These are phyloP conservation scores for Mionectes macconnelli DNA, from an alignment of 2,113 vertebrate species.

Conservation along the genomic window DNA sequence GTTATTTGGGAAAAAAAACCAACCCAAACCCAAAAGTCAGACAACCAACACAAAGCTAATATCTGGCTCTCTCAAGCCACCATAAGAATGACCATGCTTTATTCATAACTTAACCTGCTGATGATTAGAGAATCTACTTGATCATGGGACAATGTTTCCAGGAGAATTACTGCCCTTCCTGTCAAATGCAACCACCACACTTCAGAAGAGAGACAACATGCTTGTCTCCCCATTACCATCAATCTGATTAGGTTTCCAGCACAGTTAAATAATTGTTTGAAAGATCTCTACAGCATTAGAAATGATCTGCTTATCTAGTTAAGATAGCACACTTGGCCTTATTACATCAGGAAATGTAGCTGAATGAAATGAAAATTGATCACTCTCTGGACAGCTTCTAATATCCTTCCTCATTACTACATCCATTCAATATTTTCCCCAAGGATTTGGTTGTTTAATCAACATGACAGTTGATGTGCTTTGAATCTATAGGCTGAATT, in stretches of 20 bases:
- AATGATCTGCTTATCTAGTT: neutral
- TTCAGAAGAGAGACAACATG: neutral
- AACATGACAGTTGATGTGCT: neutral
- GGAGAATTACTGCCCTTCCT: neutral
- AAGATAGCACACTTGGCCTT: neutral
- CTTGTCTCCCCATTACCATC: neutral
- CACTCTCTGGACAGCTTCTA: neutral
- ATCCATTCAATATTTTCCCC: neutral
- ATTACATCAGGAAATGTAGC: neutral
- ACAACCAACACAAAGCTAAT: neutral
- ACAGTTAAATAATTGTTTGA: neutral
- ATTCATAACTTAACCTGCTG: neutral
- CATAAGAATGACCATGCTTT: neutral
- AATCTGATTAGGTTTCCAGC: neutral
- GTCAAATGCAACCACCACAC: neutral
- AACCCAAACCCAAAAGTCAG: accelerated
- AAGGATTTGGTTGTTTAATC: neutral
- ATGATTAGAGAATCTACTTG: neutral
- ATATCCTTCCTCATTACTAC: neutral
- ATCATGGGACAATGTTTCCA: neutral
- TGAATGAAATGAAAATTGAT: neutral
- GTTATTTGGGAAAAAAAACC: neutral
- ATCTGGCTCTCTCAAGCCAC: neutral
- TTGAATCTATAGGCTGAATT: neutral
- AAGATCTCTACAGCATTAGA: neutral